Evolutionary conservation across 2,797 vertebrate genomes (phyloP).

Genomic region (Buceros bicornis): DNA sequence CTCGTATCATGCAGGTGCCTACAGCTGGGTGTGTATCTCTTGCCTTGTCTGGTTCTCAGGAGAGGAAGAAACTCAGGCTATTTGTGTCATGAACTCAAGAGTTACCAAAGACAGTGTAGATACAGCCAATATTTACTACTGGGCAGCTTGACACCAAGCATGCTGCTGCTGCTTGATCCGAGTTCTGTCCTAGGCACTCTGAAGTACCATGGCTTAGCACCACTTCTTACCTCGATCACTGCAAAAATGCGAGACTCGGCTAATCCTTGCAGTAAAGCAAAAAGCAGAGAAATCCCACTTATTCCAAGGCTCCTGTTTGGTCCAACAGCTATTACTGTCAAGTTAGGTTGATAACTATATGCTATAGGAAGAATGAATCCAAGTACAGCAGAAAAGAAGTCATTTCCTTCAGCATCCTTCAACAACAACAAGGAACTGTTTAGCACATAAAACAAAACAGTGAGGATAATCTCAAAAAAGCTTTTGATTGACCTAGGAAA

Average conservation of each 20-base stretch:
- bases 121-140: neutral
- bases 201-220: neutral
- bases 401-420: slow-evolving; percentile 71
- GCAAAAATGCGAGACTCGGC: slow-evolving; percentile 75
- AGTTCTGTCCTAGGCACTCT: neutral
- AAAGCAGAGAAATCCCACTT: slow-evolving; percentile 71
- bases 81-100: neutral
- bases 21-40: accelerated
- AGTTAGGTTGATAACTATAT: slow-evolving; percentile 79
- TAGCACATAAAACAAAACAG: neutral
- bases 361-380: slow-evolving; percentile 82
- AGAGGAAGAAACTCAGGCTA: neutral
- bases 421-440: neutral
- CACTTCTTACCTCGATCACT: slow-evolving; percentile 74
- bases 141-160: neutral
- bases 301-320: slow-evolving; percentile 70
- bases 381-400: slow-evolving; percentile 74
- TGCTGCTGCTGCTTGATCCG: neutral
- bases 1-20: neutral
- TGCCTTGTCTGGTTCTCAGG: neutral
- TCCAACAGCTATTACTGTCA: slow-evolving; percentile 77
- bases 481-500: neutral
- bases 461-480: neutral
- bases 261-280: slow-evolving; percentile 72
- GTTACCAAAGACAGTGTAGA: neutral